Base-by-base conservation (phyloP, 2,113 vertebrate genomes). In the Gambusia holbrooki region DNA sequence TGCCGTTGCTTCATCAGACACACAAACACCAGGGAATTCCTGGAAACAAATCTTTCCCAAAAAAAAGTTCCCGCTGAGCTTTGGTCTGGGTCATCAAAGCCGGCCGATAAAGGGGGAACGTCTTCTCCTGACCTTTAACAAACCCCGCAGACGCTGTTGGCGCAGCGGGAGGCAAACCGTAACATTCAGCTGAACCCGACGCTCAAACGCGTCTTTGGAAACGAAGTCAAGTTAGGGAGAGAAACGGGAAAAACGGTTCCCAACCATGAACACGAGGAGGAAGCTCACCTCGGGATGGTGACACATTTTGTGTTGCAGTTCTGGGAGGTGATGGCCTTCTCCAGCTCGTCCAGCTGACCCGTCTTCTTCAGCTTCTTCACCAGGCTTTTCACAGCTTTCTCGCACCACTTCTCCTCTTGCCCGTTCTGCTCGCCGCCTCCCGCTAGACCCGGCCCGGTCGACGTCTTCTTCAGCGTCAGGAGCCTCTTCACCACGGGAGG, bases 301-400 rank as follows among this genome's bases (percentile, higher is more conserved):
- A 99, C 96, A 95, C 98, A 99, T 89, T 99, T 99, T 76, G 98
- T 99, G 93, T 97, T 98, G 95, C 97, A 96, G 86, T 97, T 99
- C 86, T 99, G 98, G 83, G 97, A 97, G 65, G 97, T 98, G 92
- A 99, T 98, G 33, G 98, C 98, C 90, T 99, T 99, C 93, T 99
- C 98, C 74, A 99, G 96, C 93, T 99, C 98, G 84, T 99, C 98
- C 76, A 99, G 94, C 87, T 99, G 97, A 75, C 97, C 97, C 0
- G 97, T 99, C 91, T 99, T 99, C 96, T 99, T 99, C 1, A 99
- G 92, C 90, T 99, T 99, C 94, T 99, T 99, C 84, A 99, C 98
- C 92, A 99, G 91, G 86, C 96, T 99, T 92, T 99, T 99, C 81
- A 99, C 97, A 0, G 97, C 97, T 92, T 99, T 99, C 81, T 99